Conservation (phyloP, 2,888 invertebrate species). For the Sphaerophoria rueppellii region DNA sequence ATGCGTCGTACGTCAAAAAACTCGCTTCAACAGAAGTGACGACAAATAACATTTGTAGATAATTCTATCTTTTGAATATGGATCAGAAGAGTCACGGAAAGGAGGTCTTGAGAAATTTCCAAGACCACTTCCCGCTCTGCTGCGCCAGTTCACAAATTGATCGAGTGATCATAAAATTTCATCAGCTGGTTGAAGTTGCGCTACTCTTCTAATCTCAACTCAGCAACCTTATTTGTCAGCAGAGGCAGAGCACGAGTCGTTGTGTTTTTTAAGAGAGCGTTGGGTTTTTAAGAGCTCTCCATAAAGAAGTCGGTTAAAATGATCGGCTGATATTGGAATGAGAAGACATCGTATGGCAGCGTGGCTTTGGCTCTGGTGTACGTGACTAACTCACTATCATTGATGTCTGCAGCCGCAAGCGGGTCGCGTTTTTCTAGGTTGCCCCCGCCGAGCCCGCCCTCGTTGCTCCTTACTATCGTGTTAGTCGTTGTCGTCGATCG, state of each 20-base stretch:
- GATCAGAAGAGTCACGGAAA: neutral
- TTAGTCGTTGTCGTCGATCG: neutral
- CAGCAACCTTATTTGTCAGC: conserved; percentile 42
- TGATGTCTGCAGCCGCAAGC: conserved; percentile 77
- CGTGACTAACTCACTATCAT: conserved; percentile 79
- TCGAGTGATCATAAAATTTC: neutral
- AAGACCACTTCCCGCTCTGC: conserved; percentile 32
- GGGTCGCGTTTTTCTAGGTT: conserved; percentile 70
- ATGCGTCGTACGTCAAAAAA: conserved; percentile 49
- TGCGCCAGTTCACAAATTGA: neutral
- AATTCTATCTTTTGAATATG: conserved; percentile 15
- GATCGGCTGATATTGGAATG: conserved; percentile 8
- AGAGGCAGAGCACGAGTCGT: neutral
- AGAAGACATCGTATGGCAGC: conserved; percentile 29
- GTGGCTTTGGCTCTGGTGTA: conserved; percentile 79
- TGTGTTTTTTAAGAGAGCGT: neutral
- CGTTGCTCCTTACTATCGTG: conserved; percentile 29
- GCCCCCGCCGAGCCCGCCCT: conserved; percentile 25
- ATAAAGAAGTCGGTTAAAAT: conserved; percentile 8
- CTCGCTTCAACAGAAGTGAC: neutral
- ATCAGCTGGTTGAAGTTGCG: neutral
- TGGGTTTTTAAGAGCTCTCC: conserved; percentile 42
- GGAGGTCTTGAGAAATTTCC: conserved; percentile 15
- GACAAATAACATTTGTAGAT: neutral
- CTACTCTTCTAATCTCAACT: conserved; percentile 40